Conservation (phyloP, 1,140 invertebrate species). For the Apis cerana region DNA sequence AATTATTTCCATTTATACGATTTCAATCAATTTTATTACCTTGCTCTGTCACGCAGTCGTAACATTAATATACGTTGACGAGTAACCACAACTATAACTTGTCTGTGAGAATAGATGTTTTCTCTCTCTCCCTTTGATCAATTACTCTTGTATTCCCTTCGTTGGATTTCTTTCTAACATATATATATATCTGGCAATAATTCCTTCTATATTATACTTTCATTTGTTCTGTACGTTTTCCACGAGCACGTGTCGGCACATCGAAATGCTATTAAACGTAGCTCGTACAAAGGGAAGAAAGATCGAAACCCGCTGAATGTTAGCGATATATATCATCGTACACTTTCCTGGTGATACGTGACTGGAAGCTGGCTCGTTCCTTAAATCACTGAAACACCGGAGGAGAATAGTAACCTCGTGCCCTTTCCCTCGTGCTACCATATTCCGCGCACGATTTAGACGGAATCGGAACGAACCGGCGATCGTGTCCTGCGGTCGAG, state of each 20-base stretch:
- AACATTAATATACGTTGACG: too few species aligned
- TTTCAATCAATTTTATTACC: too few species aligned
- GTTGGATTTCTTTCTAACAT: too few species aligned
- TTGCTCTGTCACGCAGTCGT: too few species aligned
- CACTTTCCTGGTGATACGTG: constrained; percentile 64
- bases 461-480: constrained; percentile 67
- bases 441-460: constrained; percentile 69
- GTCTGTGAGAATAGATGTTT: too few species aligned
- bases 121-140: too few species aligned
- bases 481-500: constrained; percentile 65
- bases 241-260: constrained; percentile 11
- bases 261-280: constrained; percentile 32
- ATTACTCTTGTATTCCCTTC: too few species aligned
- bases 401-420: constrained; percentile 58
- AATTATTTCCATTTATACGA: too few species aligned
- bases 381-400: constrained; percentile 71
- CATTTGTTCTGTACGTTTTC: neutral
- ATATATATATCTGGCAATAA: too few species aligned
- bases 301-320: constrained; percentile 57
- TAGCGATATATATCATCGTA: constrained; percentile 59
- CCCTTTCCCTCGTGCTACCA: constrained; percentile 32
- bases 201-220: neutral
- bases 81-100: too few species aligned
- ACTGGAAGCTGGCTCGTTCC: constrained; percentile 66
- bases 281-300: constrained; percentile 28